Percentiles rank a stretch among this genome's conserved stretches.
These are phyloP conservation scores for Muricea muricata DNA, from an alignment of 92 coral and sea anemone species.

Conservation along the genomic window DNA sequence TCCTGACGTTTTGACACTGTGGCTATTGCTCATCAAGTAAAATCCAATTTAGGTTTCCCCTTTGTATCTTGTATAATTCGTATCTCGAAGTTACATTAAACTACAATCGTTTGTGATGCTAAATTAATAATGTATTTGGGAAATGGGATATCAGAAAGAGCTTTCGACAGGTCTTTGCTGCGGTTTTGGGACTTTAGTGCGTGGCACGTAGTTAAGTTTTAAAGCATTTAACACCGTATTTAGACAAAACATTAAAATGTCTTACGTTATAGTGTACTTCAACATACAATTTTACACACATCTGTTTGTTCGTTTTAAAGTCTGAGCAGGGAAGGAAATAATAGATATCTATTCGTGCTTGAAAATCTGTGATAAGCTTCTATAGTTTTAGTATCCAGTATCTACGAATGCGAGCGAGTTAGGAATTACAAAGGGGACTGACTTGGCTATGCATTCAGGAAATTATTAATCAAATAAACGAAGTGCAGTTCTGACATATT, in stretches of 20 bases:
- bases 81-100: too few relatives aligned
- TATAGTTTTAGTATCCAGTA: neutral
- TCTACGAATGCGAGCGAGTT: neutral
- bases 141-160: neutral
- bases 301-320: conserved; percentile 3
- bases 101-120: too few relatives aligned
- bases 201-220: neutral
- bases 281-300: conserved; percentile 5
- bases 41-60: neutral
- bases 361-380: neutral
- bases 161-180: neutral
- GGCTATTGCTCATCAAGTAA: neutral
- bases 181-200: neutral
- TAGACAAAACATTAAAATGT: neutral
- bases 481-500: neutral
- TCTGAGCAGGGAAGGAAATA: conserved; percentile 9
- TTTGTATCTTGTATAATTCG: too few relatives aligned
- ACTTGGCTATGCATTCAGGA: neutral
- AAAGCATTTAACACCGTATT: neutral
- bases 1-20: neutral
- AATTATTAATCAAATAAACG: neutral
- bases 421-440: neutral
- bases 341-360: neutral
- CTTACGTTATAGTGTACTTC: neutral
- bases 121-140: neutral